Evolutionary conservation across 2,797 vertebrate genomes (phyloP).

Genomic region (Cetoscarus ocellatus): DNA sequence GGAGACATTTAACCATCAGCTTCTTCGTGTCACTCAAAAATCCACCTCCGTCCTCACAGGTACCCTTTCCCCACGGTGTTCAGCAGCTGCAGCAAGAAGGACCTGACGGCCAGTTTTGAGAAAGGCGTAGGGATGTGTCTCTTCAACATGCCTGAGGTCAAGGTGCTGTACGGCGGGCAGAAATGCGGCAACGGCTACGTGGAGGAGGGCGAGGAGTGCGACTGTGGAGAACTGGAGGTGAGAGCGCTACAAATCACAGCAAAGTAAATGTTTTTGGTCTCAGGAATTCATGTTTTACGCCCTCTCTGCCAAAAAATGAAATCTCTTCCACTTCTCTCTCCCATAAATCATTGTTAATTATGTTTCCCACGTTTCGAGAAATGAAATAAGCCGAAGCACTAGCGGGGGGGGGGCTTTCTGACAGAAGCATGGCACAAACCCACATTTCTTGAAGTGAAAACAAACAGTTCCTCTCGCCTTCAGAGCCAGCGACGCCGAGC

Average conservation of each 20-base stretch:
- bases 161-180: slow-evolving; percentile 94
- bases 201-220: slow-evolving; percentile 96
- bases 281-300: slow-evolving; percentile 1
- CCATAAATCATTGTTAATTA: slow-evolving; percentile 51
- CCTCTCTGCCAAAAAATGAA: slow-evolving; percentile 20
- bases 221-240: slow-evolving; percentile 96
- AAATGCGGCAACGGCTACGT: slow-evolving; percentile 97
- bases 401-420: slow-evolving; percentile 13
- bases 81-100: slow-evolving; percentile 96
- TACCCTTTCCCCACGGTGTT: slow-evolving; percentile 96
- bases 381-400: slow-evolving; percentile 44
- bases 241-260: slow-evolving; percentile 66
- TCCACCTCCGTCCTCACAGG: slow-evolving; percentile 70
- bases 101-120: slow-evolving; percentile 93
- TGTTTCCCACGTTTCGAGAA: slow-evolving; percentile 46
- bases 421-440: slow-evolving; percentile 27
- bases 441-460: slow-evolving; percentile 37
- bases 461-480: slow-evolving; percentile 49
- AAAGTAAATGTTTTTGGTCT: slow-evolving; percentile 23
- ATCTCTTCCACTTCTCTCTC: slow-evolving; percentile 3
- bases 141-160: slow-evolving; percentile 95
- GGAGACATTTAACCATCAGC: too few species aligned
- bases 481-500: slow-evolving; percentile 4
- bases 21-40: slow-evolving; percentile 30
- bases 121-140: slow-evolving; percentile 98